Conservation (phyloP, 2,888 invertebrate genomes). For the Papilio gigon region DNA sequence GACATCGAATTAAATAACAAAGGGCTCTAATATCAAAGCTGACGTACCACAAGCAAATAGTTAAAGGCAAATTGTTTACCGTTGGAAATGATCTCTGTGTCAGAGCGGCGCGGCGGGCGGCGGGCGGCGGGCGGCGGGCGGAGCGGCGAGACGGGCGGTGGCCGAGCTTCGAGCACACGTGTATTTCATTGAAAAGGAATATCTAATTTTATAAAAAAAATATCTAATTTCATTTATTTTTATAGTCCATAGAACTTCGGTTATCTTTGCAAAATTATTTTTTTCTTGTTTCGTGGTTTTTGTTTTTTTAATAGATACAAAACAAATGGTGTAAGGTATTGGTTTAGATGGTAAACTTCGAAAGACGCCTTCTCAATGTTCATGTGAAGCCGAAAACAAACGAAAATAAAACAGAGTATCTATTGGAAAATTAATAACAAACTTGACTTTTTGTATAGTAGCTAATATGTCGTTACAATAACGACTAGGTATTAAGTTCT, state of each 20-base stretch:
- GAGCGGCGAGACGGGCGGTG: conserved; percentile 16
- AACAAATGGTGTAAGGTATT: too few relatives aligned
- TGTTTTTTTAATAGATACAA: too few relatives aligned
- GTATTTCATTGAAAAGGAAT: conserved; percentile 38
- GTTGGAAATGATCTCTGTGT: conserved; percentile 12
- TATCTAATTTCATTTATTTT: conserved; percentile 8
- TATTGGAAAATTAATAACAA: too few relatives aligned
- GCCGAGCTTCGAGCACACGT: conserved; percentile 27
- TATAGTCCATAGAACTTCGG: neutral
- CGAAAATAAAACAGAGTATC: too few relatives aligned
- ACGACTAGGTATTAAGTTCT: neutral
- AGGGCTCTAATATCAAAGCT: conserved; percentile 28
- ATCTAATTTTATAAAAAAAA: conserved; percentile 36
- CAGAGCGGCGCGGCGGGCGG: neutral
- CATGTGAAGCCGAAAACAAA: neutral
- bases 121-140: conserved; percentile 16
- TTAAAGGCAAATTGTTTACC: conserved; percentile 31
- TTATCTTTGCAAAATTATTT: neutral
- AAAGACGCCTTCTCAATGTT: too few relatives aligned
- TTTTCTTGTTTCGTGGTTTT: neutral
- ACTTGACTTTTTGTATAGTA: neutral
- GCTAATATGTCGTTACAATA: neutral
- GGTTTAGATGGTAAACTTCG: too few relatives aligned
- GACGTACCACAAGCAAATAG: conserved; percentile 16
- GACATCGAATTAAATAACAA: conserved; percentile 29